Conservation (phyloP, 2,888 invertebrate species). For the Drosophila percnosoma region DNA sequence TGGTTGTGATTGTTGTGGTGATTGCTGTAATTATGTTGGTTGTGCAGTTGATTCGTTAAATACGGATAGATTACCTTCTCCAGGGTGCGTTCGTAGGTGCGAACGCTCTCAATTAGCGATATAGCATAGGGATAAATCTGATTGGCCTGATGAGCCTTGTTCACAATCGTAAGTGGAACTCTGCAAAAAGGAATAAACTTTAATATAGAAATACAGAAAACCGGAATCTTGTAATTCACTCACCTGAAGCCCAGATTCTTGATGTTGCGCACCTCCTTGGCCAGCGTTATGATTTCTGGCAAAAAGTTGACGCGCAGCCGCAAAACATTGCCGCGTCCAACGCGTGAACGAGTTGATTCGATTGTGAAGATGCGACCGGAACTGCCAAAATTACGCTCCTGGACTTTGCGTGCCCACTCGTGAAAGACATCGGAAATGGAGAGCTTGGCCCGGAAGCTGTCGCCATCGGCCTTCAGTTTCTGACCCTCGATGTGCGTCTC, state of each 20-base stretch:
- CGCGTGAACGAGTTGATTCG: constrained; percentile 91
- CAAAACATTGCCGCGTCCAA: constrained; percentile 93
- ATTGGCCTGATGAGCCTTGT: constrained; percentile 99
- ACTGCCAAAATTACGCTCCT: constrained; percentile 96
- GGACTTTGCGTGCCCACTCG: constrained; percentile 98
- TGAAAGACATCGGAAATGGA: constrained; percentile 99
- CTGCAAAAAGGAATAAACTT: constrained; percentile 85
- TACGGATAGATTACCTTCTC: constrained; percentile 91
- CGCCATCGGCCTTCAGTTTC: constrained; percentile 98
- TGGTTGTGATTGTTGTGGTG: constrained; percentile 26
- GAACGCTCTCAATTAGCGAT: constrained; percentile 98
- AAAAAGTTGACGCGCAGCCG: constrained; percentile 97
- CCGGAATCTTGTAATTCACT: background rate
- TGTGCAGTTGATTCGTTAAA: constrained; percentile 7
- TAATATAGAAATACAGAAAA: background rate
- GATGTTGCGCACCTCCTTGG: constrained; percentile 98
- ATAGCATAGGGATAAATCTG: constrained; percentile 99
- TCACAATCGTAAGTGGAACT: constrained; percentile 98
- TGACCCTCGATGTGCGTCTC: constrained; percentile 99
- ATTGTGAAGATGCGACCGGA: constrained; percentile 97
- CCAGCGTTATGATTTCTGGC: constrained; percentile 98
- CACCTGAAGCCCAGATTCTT: constrained; percentile 95
- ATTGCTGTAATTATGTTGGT: constrained; percentile 6
- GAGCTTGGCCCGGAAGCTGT: constrained; percentile 97
- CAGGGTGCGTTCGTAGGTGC: constrained; percentile 97